phyloP scores from a whole-genome alignment of 2,888 invertebrate species.

The Drosophila lacicola region DNA sequence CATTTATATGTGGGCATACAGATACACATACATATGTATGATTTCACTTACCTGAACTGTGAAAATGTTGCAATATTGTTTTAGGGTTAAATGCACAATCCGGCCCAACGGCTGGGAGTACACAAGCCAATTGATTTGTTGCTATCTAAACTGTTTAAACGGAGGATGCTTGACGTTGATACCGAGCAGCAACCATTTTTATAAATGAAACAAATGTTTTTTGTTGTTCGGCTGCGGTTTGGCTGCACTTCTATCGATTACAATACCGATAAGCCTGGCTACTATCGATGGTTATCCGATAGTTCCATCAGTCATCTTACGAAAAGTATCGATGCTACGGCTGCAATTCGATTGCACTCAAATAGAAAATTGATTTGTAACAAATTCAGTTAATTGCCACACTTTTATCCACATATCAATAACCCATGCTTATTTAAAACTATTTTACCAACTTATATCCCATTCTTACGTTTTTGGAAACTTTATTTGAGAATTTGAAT shows the following conservation, averaged over 20 bases:
- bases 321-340: constrained; percentile 45
- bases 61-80: constrained; percentile 71
- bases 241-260: constrained; percentile 52
- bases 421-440: not conserved
- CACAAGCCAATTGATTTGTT: constrained; percentile 31
- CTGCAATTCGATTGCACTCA: constrained; percentile 12
- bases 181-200: constrained; percentile 58
- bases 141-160: constrained; percentile 45
- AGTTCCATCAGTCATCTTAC: not conserved
- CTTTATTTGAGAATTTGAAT: constrained; percentile 1
- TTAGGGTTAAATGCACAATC: constrained; percentile 40
- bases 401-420: not conserved
- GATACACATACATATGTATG: constrained; percentile 37
- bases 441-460: not conserved
- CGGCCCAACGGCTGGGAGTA: constrained; percentile 30
- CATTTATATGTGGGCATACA: constrained; percentile 14
- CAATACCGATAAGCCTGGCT: constrained; percentile 22
- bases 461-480: rapidly evolving
- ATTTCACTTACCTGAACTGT: constrained; percentile 66
- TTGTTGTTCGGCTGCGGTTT: constrained; percentile 70
- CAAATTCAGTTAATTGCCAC: not conserved
- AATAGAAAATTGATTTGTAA: constrained; percentile 6
- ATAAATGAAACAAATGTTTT: constrained; percentile 67
- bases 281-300: constrained; percentile 29
- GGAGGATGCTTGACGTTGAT: constrained; percentile 22